Evolutionary conservation across 64 coral and sea anemone genomes (phyloP), one percentile per base, ranked within the genome.

Genomic region (Montipora capricornis): DNA sequence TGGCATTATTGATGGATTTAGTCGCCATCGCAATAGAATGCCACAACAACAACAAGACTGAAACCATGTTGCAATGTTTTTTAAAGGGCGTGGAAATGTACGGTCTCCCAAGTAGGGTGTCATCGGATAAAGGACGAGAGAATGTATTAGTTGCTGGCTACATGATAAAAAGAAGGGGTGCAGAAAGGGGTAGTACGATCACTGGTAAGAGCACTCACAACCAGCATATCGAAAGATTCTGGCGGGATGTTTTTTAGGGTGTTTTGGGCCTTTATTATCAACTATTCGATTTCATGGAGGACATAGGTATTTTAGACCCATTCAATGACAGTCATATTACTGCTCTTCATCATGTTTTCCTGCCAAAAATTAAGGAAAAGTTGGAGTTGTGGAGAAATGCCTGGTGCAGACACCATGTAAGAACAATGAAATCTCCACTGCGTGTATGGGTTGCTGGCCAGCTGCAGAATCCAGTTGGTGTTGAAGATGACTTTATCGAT

Each of bases 171-270:
- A 52, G 59, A 60, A 87, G 66, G 44, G 66, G 17, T 20, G 68
- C 20, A 7, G 44, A 73, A 20, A 73, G 84, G 69, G 46, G 68
- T 20, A 87, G 61, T 70, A 50, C 70, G 61, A 71, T 87, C 49
- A 71, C 83, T 19, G 26, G 83, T 17, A 86, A 86, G 48, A 77
- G 70, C n/a, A 89, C 84, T 5, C 73, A 89, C 59, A 89, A 77
- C 20, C 70, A 89, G 75, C 71, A 73, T 55, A 89, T 89, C 12
- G 87, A 89, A 77, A 52, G 87, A 20, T 73, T 89, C 3, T 89
- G 87, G 87, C 14, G 73, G 17, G 87, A 89, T 47, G 71, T 89
- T 22, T 89, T 55, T 89, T 22, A 89, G 73, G 87, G 87, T 12
- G 60, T 64, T 64, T 64, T 64, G 60, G 4, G 60, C 13, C 60